Evolutionary conservation across 1,140 invertebrate species (phyloP).

Genomic region (Macrosteles quadrilineatus): DNA sequence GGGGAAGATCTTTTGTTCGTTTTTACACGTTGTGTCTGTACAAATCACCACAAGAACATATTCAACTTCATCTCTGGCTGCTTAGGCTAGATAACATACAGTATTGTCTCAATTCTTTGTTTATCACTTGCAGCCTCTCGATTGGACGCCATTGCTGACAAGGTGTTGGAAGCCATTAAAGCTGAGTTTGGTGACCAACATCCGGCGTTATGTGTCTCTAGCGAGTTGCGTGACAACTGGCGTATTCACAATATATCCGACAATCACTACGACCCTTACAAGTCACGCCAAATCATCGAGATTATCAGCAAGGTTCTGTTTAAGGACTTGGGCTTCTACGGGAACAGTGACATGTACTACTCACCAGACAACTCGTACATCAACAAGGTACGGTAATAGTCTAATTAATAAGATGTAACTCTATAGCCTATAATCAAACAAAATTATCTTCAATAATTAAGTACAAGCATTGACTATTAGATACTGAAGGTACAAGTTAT

Average conservation of each 20-base stretch:
- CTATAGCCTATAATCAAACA: background rate
- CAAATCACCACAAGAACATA: no score
- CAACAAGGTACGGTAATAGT: background rate
- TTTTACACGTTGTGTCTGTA: no score
- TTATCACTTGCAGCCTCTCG: background rate
- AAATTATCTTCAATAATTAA: background rate
- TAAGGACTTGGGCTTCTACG: conserved; percentile 12
- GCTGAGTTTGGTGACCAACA: background rate
- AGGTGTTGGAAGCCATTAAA: background rate
- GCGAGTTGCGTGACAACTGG: background rate
- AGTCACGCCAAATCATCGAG: background rate
- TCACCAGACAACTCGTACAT: conserved; percentile 13
- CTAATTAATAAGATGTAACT: background rate
- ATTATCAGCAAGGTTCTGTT: conserved; percentile 4
- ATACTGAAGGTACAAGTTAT: no score
- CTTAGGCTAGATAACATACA: no score
- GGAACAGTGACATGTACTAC: conserved; percentile 20
- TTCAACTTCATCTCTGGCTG: no score
- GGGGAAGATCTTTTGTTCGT: no score
- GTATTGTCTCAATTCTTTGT: no score
- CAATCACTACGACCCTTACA: background rate
- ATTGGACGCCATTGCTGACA: background rate
- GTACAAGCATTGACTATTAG: no score
- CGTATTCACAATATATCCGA: conserved; percentile 1
- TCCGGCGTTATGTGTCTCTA: background rate